Conservation (phyloP, 37 sponge, comb jelly and placozoan species). For the Ianthella basta region DNA sequence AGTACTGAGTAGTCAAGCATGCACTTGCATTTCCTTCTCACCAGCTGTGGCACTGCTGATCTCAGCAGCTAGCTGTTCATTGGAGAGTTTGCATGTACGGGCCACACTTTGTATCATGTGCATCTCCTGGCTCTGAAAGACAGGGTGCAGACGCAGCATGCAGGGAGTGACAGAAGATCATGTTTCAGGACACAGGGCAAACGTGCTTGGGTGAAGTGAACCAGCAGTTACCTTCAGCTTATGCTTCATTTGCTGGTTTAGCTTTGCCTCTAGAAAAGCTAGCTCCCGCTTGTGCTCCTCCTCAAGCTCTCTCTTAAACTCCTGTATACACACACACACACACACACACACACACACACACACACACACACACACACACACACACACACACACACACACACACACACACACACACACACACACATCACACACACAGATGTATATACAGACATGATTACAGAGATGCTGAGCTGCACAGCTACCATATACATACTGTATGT, state of each 20-base stretch:
- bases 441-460: too few species aligned
- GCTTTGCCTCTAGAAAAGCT: constrained; percentile 1
- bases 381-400: constrained; percentile 2
- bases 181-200: too few species aligned
- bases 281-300: not conserved
- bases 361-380: not conserved
- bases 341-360: not conserved
- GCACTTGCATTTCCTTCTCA: not conserved
- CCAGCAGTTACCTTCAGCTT: constrained; percentile 2
- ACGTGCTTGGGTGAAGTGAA: too few species aligned
- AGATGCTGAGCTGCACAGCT: too few species aligned
- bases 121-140: not conserved
- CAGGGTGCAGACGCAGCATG: too few species aligned
- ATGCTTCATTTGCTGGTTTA: not conserved
- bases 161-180: too few species aligned
- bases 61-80: constrained; percentile 7
- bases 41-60: not conserved
- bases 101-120: not conserved
- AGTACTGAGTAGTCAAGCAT: too few species aligned
- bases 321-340: not conserved
- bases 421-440: too few species aligned
- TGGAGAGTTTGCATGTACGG: not conserved
- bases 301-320: not conserved
- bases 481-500: too few species aligned
- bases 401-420: constrained; percentile 2